These are phyloP conservation scores for Notolabrus celidotus DNA, from an alignment of 2,797 vertebrate genomes.

Conservation along the genomic window DNA sequence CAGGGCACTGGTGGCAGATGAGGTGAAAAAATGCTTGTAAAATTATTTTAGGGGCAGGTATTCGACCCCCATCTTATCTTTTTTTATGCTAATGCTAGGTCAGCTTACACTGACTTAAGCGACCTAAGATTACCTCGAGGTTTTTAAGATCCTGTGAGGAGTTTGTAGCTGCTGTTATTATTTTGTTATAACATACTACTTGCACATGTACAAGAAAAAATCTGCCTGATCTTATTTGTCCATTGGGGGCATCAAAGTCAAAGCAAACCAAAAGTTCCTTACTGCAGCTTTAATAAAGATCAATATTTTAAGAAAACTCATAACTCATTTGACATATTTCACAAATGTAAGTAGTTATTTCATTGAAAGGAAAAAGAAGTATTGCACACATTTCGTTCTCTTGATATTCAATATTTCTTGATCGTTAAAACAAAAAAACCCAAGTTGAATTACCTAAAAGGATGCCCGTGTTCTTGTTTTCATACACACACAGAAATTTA, in stretches of 20 bases:
- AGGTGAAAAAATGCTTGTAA: slow-evolving; percentile 34
- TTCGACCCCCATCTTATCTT: background rate
- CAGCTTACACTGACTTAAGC: background rate
- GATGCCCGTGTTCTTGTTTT: slow-evolving; percentile 11
- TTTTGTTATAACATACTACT: too few species aligned
- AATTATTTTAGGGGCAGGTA: slow-evolving; percentile 33
- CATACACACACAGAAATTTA: slow-evolving; percentile 43
- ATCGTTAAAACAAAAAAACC: slow-evolving; percentile 46
- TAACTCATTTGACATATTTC: too few species aligned
- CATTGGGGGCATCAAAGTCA: too few species aligned
- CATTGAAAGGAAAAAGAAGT: too few species aligned
- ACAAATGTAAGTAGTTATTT: too few species aligned
- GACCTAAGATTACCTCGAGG: background rate
- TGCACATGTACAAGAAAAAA: too few species aligned
- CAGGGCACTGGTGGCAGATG: slow-evolving; percentile 44
- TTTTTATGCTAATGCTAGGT: background rate
- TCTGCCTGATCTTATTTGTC: too few species aligned
- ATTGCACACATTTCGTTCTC: too few species aligned
- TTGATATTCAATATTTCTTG: slow-evolving; percentile 24
- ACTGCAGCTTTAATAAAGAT: too few species aligned
- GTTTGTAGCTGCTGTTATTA: too few species aligned
- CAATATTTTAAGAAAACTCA: too few species aligned
- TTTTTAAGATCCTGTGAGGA: background rate
- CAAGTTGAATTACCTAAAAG: slow-evolving; percentile 41
- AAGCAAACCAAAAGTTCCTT: too few species aligned